These are phyloP conservation scores for Drosophila neotestacea DNA, from an alignment of 2,888 invertebrate species.

Conservation along the genomic window DNA sequence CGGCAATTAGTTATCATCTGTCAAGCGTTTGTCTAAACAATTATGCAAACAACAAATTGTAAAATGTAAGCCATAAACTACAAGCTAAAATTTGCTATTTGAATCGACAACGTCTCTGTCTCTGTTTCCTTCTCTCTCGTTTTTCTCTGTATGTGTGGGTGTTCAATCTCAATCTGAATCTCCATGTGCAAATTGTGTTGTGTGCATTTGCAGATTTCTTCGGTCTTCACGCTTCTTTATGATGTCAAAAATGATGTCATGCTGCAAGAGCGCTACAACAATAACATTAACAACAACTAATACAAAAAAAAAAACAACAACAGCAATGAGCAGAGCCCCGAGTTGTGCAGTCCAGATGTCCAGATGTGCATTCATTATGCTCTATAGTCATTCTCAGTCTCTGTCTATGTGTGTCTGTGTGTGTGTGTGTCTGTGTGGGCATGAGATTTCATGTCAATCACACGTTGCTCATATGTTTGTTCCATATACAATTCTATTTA, in stretches of 20 bases:
- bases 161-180: conserved; percentile 31
- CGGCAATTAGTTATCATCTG: conserved; percentile 78
- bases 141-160: conserved; percentile 41
- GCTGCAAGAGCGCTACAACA: conserved; percentile 76
- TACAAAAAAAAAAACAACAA: conserved; percentile 36
- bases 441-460: conserved; percentile 76
- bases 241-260: conserved; percentile 81
- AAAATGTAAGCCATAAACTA: conserved; percentile 15
- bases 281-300: conserved; percentile 33
- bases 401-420: not conserved
- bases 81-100: conserved; percentile 23
- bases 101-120: conserved; percentile 10
- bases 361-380: conserved; percentile 79
- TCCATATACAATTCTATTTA: conserved; percentile 56
- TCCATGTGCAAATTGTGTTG: conserved; percentile 28
- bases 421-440: conserved; percentile 36
- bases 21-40: conserved; percentile 77
- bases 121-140: conserved; percentile 6
- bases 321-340: conserved; percentile 31
- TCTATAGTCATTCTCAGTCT: conserved; percentile 19
- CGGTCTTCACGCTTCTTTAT: conserved; percentile 42
- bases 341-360: conserved; percentile 51
- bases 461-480: conserved; percentile 71
- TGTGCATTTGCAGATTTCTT: conserved; percentile 71
- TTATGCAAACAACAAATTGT: conserved; percentile 45